These are phyloP conservation scores for Metridium senile DNA, from an alignment of 92 coral and sea anemone species.

Conservation along the genomic window DNA sequence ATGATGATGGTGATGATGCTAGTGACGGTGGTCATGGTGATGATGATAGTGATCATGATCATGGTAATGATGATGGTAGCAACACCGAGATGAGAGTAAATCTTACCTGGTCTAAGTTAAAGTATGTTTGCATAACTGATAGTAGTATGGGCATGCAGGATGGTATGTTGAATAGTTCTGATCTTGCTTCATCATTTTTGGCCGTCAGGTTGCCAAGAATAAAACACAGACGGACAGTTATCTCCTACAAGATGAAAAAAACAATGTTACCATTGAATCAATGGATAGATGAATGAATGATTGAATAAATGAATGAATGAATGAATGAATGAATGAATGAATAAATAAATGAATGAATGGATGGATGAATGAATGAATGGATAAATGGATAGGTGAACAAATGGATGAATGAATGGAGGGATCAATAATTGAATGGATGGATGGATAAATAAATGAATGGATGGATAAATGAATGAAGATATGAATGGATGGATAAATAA, in stretches of 20 bases:
- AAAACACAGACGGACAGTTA: constrained; percentile 85
- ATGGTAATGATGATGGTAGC: not conserved
- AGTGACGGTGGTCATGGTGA: not conserved
- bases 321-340: not conserved
- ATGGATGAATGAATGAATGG: not conserved
- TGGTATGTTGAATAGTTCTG: constrained; percentile 62
- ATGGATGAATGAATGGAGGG: too few relatives aligned
- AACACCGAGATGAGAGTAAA: not conserved
- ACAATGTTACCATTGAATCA: not conserved
- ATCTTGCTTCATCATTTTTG: constrained; percentile 83
- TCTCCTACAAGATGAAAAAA: constrained; percentile 56
- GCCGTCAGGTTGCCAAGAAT: constrained; percentile 94
- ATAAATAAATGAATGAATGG: not conserved
- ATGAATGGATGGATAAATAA: too few relatives aligned
- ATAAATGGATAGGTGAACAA: too few relatives aligned
- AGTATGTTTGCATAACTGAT: constrained; percentile 83
- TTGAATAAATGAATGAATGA: not conserved
- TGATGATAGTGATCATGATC: not conserved
- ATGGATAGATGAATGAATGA: not conserved
- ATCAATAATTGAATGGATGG: too few relatives aligned
- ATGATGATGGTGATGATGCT: not conserved
- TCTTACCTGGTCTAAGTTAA: constrained; percentile 75
- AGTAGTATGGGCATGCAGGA: constrained; percentile 68
- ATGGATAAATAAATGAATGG: too few relatives aligned
- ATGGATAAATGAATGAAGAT: too few relatives aligned